These are phyloP conservation scores for Rhizomys pruinosus DNA, from an alignment of 2,113 vertebrate species.

Conservation along the genomic window DNA sequence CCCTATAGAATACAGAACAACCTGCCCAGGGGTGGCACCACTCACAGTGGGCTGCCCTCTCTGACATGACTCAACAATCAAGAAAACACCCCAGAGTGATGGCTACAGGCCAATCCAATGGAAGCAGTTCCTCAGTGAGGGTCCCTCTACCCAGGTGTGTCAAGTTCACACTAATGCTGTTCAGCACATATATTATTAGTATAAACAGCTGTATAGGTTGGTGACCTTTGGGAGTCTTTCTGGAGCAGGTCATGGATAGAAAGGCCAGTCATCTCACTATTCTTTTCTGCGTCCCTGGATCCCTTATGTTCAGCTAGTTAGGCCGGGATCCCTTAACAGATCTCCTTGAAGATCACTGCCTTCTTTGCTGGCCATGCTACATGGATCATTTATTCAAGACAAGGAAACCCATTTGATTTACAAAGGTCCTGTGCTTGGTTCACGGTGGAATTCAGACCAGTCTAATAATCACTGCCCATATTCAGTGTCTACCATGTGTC, in stretches of 20 bases:
- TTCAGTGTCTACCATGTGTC: not conserved
- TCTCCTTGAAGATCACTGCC: not conserved
- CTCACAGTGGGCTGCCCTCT: no score
- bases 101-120: no score
- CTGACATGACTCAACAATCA: no score
- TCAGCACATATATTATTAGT: not conserved
- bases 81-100: no score
- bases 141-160: no score
- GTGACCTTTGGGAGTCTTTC: not conserved
- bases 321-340: not conserved
- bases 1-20: no score
- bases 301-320: not conserved
- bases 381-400: not conserved
- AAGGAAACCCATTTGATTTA: slow-evolving; percentile 5
- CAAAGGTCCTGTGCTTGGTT: not conserved
- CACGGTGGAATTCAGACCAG: not conserved
- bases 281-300: not conserved
- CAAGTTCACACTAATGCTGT: no score
- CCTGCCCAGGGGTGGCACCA: no score
- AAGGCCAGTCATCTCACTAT: not conserved
- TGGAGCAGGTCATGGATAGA: not conserved
- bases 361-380: not conserved
- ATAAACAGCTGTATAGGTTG: not conserved
- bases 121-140: no score
- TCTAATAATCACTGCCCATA: no score